These are phyloP conservation scores for Mya arenaria DNA, from an alignment of 1,140 invertebrate genomes.

Conservation along the genomic window DNA sequence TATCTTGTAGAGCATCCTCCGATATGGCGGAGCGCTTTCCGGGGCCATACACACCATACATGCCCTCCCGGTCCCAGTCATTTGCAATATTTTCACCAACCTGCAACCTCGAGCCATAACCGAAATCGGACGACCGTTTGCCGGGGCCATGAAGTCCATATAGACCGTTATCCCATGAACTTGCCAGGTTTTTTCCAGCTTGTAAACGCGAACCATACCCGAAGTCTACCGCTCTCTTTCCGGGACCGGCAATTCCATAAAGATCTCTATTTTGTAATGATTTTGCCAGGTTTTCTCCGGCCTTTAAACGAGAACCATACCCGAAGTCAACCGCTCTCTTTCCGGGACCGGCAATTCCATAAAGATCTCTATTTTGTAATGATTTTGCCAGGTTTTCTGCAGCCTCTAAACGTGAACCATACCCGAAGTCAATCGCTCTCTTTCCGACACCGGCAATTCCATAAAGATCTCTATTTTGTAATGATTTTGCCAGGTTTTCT, in stretches of 20 bases:
- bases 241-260: constrained; percentile 18
- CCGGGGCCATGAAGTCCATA: neutral
- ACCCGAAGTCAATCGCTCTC: too few relatives aligned
- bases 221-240: neutral
- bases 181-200: neutral
- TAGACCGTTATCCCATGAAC: neutral
- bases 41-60: neutral
- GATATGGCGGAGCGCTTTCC: neutral
- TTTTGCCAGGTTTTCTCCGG: neutral
- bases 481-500: neutral
- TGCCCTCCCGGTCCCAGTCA: neutral
- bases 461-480: too few relatives aligned
- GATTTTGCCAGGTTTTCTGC: too few relatives aligned
- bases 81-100: neutral
- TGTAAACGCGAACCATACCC: neutral
- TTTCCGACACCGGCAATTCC: too few relatives aligned
- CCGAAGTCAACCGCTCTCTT: neutral
- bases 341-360: neutral
- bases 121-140: neutral
- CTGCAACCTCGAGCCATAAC: neutral
- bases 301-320: constrained; percentile 8
- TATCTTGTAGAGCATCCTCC: neutral
- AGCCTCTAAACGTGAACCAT: too few relatives aligned
- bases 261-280: neutral
- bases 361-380: too few relatives aligned